Evolutionary conservation across 1,140 invertebrate species (phyloP).

Genomic region (Palaemon carinicauda): DNA sequence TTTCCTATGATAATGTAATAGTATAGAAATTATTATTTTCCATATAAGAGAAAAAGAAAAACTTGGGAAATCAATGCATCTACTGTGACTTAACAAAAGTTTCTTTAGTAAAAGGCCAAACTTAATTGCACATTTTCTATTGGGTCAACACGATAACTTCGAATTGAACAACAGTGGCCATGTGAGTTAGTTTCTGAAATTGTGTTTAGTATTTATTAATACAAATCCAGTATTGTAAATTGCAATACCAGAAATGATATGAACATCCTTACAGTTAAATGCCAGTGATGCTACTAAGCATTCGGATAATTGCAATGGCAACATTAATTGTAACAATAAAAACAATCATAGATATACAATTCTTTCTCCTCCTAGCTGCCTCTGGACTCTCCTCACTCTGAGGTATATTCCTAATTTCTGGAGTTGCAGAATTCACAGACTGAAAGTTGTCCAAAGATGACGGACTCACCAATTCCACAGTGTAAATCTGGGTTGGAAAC

Average conservation of each 20-base stretch:
- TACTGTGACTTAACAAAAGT: no score
- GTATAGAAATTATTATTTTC: no score
- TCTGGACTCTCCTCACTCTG: background rate
- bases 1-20: no score
- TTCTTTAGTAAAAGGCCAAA: no score
- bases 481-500: slow-evolving; percentile 1
- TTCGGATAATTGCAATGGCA: background rate
- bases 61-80: no score
- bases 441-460: background rate
- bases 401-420: background rate
- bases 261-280: background rate
- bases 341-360: slow-evolving; percentile 1
- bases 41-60: no score
- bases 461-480: background rate
- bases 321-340: slow-evolving; percentile 15
- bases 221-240: no score
- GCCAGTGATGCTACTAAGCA: background rate
- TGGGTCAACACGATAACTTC: no score
- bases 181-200: no score
- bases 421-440: background rate
- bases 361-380: background rate
- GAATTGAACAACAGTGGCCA: no score
- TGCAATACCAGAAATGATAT: background rate
- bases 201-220: no score
- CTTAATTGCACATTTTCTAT: no score